A percentile compares a stretch with the other conserved stretches of the same genome.
phyloP scores from a whole-genome alignment of 2,888 invertebrate species.

The Chaetogeoica ovagalla region DNA sequence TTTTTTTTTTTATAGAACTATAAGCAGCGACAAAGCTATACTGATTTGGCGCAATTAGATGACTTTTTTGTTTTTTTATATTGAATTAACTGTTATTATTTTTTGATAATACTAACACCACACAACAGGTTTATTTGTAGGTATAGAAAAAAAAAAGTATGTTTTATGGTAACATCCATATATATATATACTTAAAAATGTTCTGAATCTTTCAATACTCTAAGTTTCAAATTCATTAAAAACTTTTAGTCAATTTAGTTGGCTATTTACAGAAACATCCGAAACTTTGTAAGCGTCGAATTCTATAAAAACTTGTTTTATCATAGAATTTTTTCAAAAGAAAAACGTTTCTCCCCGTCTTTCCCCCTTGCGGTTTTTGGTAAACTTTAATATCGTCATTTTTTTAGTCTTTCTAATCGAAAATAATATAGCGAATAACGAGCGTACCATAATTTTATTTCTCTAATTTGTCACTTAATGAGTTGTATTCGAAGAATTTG shows the following conservation, averaged over 20 bases:
- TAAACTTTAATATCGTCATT: not conserved
- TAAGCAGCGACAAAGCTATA: too few species aligned
- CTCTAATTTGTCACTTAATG: not conserved
- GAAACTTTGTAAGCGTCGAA: conserved; percentile 7
- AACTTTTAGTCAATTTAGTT: conserved; percentile 37
- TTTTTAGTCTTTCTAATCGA: not conserved
- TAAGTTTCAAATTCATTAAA: conserved; percentile 20
- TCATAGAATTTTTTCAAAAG: not conserved
- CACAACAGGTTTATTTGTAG: too few species aligned
- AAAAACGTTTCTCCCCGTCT: not conserved
- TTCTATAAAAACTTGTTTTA: conserved; percentile 12
- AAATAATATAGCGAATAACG: not conserved
- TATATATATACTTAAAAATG: not conserved
- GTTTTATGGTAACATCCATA: not conserved
- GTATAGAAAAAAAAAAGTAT: too few species aligned
- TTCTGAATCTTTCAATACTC: conserved; percentile 15
- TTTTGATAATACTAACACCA: too few species aligned
- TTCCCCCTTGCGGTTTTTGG: not conserved
- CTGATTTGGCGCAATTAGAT: too few species aligned
- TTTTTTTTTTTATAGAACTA: too few species aligned
- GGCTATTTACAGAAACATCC: conserved; percentile 12
- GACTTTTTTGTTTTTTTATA: too few species aligned
- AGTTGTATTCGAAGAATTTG: not conserved
- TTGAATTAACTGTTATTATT: too few species aligned
- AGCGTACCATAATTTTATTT: not conserved